phyloP scores from a whole-genome alignment of 2,888 invertebrate genomes.

The Tridacna gigas region DNA sequence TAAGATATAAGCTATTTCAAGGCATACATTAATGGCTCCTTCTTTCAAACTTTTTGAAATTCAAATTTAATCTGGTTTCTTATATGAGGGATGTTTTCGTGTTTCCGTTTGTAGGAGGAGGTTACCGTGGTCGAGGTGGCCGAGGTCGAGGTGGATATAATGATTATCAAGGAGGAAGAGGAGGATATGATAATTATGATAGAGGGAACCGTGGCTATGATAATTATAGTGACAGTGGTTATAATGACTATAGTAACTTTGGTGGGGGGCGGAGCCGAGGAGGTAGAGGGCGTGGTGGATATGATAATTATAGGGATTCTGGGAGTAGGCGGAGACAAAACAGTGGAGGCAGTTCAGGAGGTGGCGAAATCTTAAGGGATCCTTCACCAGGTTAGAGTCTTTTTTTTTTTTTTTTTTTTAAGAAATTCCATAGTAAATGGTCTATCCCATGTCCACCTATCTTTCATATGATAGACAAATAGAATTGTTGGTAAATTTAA shows the following conservation, averaged over 20 bases:
- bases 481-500: too few species aligned
- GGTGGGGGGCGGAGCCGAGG: slow-evolving; percentile 60
- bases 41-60: too few species aligned
- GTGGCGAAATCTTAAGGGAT: slow-evolving; percentile 77
- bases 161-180: slow-evolving; percentile 55
- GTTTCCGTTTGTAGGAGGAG: slow-evolving; percentile 37
- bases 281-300: slow-evolving; percentile 61
- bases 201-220: slow-evolving; percentile 32
- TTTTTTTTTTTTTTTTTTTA: background rate
- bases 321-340: slow-evolving; percentile 70
- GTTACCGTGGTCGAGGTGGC: slow-evolving; percentile 78
- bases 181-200: slow-evolving; percentile 59
- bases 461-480: too few species aligned
- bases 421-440: background rate
- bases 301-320: slow-evolving; percentile 62
- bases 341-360: slow-evolving; percentile 66
- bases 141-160: slow-evolving; percentile 64
- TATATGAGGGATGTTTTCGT: background rate
- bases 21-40: too few species aligned
- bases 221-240: slow-evolving; percentile 21
- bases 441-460: too few species aligned
- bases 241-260: slow-evolving; percentile 50
- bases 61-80: too few species aligned
- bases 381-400: slow-evolving; percentile 80
- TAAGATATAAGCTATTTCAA: background rate